Percentiles rank a stretch among this genome's conserved stretches.
These are phyloP conservation scores for Ptilorrhoa leucosticta DNA, from an alignment of 2,113 vertebrate genomes.

Conservation along the genomic window DNA sequence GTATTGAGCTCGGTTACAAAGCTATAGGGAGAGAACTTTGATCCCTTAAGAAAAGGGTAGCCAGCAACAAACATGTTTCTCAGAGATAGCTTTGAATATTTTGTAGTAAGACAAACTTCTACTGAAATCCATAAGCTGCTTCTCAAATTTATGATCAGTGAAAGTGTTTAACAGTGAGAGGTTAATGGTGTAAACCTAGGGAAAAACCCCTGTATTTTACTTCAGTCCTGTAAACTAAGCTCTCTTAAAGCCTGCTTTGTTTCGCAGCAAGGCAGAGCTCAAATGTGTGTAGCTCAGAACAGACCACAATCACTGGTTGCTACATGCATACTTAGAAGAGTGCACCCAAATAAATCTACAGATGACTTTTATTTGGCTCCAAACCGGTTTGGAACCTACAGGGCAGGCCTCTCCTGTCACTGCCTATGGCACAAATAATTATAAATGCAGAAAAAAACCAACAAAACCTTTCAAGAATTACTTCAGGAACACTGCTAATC, in stretches of 20 bases:
- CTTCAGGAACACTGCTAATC: not conserved
- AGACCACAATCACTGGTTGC: not conserved
- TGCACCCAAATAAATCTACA: not conserved
- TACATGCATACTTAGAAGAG: not conserved
- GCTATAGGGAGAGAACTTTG: not conserved
- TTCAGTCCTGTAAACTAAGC: not conserved
- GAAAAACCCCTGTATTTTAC: not conserved
- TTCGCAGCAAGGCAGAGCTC: not conserved
- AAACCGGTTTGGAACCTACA: not conserved
- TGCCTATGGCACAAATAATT: not conserved
- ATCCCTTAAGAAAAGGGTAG: not conserved
- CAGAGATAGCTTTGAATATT: not conserved
- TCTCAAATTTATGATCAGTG: not conserved
- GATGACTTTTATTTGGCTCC: not conserved
- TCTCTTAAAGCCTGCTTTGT: not conserved
- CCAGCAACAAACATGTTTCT: not conserved
- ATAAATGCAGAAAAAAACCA: not conserved
- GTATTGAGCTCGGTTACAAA: not conserved
- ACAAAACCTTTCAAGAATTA: not conserved
- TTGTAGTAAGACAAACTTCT: not conserved
- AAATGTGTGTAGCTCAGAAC: accelerated
- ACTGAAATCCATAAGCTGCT: not conserved
- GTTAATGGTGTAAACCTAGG: not conserved
- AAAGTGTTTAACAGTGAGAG: not conserved
- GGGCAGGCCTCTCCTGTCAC: not conserved